Evolutionary conservation across 2,113 vertebrate species (phyloP), one percentile per base, ranked within the genome.

Genomic region (Lasiurus cinereus): DNA sequence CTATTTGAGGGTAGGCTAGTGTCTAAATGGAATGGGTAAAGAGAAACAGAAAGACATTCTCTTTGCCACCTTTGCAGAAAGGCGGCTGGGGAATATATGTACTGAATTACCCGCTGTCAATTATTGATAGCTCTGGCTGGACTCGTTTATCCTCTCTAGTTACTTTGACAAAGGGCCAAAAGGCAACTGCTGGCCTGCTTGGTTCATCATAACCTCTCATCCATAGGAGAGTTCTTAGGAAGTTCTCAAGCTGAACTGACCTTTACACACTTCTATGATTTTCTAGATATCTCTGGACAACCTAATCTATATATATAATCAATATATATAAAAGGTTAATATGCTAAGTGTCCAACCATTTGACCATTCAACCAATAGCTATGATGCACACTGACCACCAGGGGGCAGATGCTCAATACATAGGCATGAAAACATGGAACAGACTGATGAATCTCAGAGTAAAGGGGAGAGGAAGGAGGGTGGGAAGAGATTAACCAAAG

Each of bases 71-170:
- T 96, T 79, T 90, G 59, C 31, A 52, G 69, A 76, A 77, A 87
- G 78, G 92, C 0, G 9, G 2, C 85, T 90, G 36, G 76, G 36
- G 74, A 78, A 82, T 92, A 18, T 22, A 67, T 88, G 69, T 59
- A 69, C 82, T 83, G 77, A 93, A 93, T 96, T 91, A 93, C 90
- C 86, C 4, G 2, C 83, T 92, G 36, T 90, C 87, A 76, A 82
- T 95, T 96, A 92, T 92, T 82, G 67, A 94, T 86, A 54, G 10
- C 56, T 83, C 88, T 87, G 64, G 43, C 84, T 67, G 78, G 87
- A 79, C 54, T 97, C 64, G 9, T 93, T 96, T 92, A 92, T 33
- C 54, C 31, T 94, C 87, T 95, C 89, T 18, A n/a, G 72, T 96
- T 88, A 85, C 90, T 50, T 27, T 72, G 76, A 88, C 78, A 43